Evolutionary conservation across 1,140 invertebrate species (phyloP).

Genomic region (Bombyx mori): ASM3026992v2 NC_085115.1:8061501-8062000

Average conservation of each 20-base stretch:
- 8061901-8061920: no score
- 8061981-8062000: no score
- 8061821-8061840: no score
- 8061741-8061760: slow-evolving; percentile 47
- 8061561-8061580: slow-evolving; percentile 41
- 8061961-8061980: no score
- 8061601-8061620: slow-evolving; percentile 37
- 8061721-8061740: slow-evolving; percentile 47
- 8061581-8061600: slow-evolving; percentile 40
- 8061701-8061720: slow-evolving; percentile 44
- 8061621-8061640: slow-evolving; percentile 22
- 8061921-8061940: no score
- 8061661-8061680: slow-evolving; percentile 38
- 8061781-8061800: no score
- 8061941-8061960: no score
- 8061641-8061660: slow-evolving; percentile 36
- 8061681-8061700: slow-evolving; percentile 34
- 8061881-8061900: no score
- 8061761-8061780: slow-evolving; percentile 22
- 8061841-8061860: no score
- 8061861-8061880: no score
- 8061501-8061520: slow-evolving; percentile 12
- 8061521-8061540: slow-evolving; percentile 7
- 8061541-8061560: slow-evolving; percentile 14
- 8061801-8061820: no score